phyloP scores from a whole-genome alignment of 2,113 vertebrate species.

The Leptosomus discolor region DNA sequence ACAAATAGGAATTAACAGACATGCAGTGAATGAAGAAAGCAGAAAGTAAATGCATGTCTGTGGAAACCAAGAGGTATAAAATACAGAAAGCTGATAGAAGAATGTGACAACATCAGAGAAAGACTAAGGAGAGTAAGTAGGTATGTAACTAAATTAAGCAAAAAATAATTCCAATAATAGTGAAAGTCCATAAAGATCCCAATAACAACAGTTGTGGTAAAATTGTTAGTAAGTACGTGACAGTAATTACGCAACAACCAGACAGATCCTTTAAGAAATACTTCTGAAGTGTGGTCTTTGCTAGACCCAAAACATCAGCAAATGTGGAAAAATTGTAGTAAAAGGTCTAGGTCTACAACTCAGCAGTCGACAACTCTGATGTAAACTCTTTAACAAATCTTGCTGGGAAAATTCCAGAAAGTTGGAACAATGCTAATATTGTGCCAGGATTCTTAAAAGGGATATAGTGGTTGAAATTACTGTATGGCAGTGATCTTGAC shows the following conservation, averaged over 20 bases:
- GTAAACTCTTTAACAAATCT: not conserved
- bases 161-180: not conserved
- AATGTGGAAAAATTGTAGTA: not conserved
- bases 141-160: not conserved
- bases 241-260: not conserved
- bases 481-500: not conserved
- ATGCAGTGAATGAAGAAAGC: not conserved
- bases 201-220: not conserved
- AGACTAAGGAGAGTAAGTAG: not conserved
- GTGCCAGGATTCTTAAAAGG: not conserved
- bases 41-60: not conserved
- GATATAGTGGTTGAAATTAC: not conserved
- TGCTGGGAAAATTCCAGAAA: not conserved
- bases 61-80: not conserved
- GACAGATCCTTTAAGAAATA: not conserved
- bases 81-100: not conserved
- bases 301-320: not conserved
- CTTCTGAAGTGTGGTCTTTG: not conserved
- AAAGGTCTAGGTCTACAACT: not conserved
- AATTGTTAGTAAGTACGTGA: not conserved
- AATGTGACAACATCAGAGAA: not conserved
- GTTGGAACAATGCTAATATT: not conserved
- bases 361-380: not conserved
- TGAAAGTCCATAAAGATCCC: not conserved
- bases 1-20: not conserved